A percentile compares a stretch with the other conserved stretches of the same genome.
These are phyloP conservation scores for Molorchus minor DNA, from an alignment of 2,888 invertebrate genomes.

Conservation along the genomic window DNA sequence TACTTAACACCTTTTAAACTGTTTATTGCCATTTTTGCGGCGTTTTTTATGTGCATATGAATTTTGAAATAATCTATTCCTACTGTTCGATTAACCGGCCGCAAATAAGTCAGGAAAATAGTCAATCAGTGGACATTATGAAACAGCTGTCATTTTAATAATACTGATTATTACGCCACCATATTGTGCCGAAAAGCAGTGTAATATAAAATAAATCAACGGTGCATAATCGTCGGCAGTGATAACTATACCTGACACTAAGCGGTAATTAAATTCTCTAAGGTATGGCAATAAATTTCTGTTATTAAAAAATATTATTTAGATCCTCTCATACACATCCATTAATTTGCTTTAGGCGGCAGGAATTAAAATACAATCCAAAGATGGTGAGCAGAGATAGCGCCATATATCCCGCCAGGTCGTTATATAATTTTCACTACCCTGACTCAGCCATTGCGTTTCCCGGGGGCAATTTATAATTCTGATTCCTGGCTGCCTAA, in stretches of 20 bases:
- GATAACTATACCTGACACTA: slow-evolving; percentile 4
- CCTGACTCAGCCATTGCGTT: slow-evolving; percentile 5
- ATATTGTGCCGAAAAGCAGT: too few species aligned
- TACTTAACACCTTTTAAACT: too few species aligned
- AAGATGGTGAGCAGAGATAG: slow-evolving; percentile 5
- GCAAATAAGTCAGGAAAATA: too few species aligned
- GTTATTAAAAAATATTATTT: slow-evolving; percentile 13
- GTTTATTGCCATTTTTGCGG: too few species aligned
- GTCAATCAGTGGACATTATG: too few species aligned
- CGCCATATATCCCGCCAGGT: slow-evolving; percentile 2
- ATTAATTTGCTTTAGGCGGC: slow-evolving; percentile 11
- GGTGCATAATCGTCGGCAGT: not conserved
- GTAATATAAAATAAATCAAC: not conserved
- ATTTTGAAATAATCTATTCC: too few species aligned
- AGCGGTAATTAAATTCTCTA: slow-evolving; percentile 9
- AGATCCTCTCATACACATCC: slow-evolving; percentile 6
- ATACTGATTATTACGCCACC: too few species aligned
- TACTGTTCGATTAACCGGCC: too few species aligned
- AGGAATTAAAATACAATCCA: slow-evolving; percentile 11
- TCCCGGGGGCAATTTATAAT: too few species aligned
- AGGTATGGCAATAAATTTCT: slow-evolving; percentile 10
- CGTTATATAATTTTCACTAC: slow-evolving; percentile 10
- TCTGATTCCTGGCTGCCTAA: too few species aligned
- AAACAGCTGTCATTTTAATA: too few species aligned
- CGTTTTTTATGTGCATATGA: too few species aligned